A percentile compares a stretch with the other conserved stretches of the same genome.
Evolutionary conservation across 2,888 invertebrate genomes (phyloP).

Genomic region (Oxyteleia sp.): DNA sequence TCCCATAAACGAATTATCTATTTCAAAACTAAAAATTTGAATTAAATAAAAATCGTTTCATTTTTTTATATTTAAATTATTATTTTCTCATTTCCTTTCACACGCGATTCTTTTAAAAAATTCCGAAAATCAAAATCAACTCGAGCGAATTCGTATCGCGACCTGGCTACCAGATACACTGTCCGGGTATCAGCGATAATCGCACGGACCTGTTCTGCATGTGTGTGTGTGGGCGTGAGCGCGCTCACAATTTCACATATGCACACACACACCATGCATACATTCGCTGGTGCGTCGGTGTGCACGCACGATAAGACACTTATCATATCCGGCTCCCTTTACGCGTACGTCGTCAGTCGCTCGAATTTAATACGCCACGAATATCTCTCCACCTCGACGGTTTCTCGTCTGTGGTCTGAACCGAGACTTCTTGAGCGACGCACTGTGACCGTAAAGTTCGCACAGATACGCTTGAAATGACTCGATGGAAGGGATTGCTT

Average conservation of each 20-base stretch:
- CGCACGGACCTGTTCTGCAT: constrained; percentile 50
- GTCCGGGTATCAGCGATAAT: constrained; percentile 71
- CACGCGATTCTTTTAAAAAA: too few species aligned
- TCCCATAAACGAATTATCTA: too few species aligned
- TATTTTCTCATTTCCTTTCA: too few species aligned
- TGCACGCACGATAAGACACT: constrained; percentile 82
- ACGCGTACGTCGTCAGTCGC: constrained; percentile 71
- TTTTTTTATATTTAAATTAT: too few species aligned
- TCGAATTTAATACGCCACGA: constrained; percentile 72
- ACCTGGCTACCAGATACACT: constrained; percentile 72
- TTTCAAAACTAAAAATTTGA: too few species aligned
- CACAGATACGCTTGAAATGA: constrained; percentile 38
- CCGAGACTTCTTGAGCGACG: constrained; percentile 59
- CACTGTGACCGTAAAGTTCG: constrained; percentile 55
- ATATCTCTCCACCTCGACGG: constrained; percentile 61
- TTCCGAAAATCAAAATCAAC: constrained; percentile 7
- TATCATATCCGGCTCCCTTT: constrained; percentile 85
- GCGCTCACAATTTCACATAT: constrained; percentile 35
- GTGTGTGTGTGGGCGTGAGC: constrained; percentile 30
- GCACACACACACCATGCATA: too few species aligned
- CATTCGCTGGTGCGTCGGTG: constrained; percentile 76
- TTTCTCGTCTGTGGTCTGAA: constrained; percentile 62
- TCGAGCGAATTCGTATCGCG: constrained; percentile 28
- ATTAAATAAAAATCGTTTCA: too few species aligned
- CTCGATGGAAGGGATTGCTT: constrained; percentile 24